Percentiles rank a stretch among this genome's conserved stretches.
phyloP scores from a whole-genome alignment of 2,888 invertebrate species.

The Magallana nippona region DNA sequence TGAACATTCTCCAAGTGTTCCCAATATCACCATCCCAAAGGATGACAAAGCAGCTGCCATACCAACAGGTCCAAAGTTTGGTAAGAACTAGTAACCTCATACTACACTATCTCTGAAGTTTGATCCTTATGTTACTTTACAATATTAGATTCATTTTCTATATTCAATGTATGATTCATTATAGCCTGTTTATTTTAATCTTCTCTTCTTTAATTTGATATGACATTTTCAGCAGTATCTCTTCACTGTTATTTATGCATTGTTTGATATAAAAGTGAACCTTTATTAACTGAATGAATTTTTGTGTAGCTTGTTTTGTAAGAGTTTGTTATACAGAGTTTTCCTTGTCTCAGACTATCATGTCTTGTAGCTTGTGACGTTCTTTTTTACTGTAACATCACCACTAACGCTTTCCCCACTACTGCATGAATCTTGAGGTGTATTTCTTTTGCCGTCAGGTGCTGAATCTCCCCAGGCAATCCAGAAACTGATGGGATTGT shows the following conservation, averaged over 20 bases:
- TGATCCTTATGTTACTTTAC: background rate
- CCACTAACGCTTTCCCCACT: slow-evolving; percentile 18
- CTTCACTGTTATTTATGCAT: slow-evolving; percentile 19
- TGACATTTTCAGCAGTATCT: slow-evolving; percentile 2
- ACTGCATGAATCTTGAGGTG: slow-evolving; percentile 45
- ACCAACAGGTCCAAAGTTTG: slow-evolving; percentile 81
- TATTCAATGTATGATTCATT: background rate
- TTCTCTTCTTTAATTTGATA: slow-evolving; percentile 8
- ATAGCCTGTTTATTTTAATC: slow-evolving; percentile 1
- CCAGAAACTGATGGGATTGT: slow-evolving; percentile 94
- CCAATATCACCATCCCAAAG: slow-evolving; percentile 82
- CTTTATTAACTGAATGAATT: background rate
- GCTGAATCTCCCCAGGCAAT: slow-evolving; percentile 98
- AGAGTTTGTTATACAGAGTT: background rate
- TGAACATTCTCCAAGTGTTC: slow-evolving; percentile 95
- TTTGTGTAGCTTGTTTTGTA: slow-evolving; percentile 19
- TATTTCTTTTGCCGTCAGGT: slow-evolving; percentile 81
- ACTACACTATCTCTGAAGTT: background rate
- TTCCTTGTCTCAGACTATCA: background rate
- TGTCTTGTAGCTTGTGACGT: slow-evolving; percentile 8
- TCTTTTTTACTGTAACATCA: background rate
- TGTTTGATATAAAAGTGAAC: background rate
- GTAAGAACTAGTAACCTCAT: slow-evolving; percentile 60
- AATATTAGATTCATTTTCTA: background rate
- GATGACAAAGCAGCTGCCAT: slow-evolving; percentile 68